Evolutionary conservation across 2,797 vertebrate genomes (phyloP), one percentile per base, ranked within the genome.

Genomic region (Intellagama lesueurii): DNA sequence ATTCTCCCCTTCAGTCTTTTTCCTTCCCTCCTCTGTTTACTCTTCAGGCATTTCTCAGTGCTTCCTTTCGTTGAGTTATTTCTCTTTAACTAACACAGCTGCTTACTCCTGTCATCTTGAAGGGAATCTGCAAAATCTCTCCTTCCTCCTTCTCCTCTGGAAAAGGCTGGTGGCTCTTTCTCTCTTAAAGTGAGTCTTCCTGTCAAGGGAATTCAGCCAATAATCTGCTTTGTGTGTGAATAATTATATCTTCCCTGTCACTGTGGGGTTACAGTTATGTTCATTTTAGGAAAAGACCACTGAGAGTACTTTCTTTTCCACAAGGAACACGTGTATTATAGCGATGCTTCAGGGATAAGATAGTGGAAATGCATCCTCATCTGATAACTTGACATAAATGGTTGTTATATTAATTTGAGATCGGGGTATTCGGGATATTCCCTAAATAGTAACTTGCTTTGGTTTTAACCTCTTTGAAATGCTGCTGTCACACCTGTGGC

Each of bases 171-270:
- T 14, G 32, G 52, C 28, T 52, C 77, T 79, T 49, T 56, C 49
- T 52, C 52, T 40, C 3, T 68, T 7, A 81, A 87, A 73, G 68
- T 26, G 9, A 56, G 32, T 66, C 28, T 82, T 75, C 88, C 89
- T 95, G 82, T 95, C 92, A 91, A 86, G 91, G 89, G 92, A 95
- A 92, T 93, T 90, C 91, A 91, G 94, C 85, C 94, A 92, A 89
- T 87, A 73, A 84, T 60, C 44, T 94, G 90, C 88, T 91, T 1
- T 91, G 94, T 17, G 94, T 17, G 60, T 94, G 95, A 94, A 88
- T 96, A 96, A 93, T 96, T 96, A 95, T 92, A 93, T 94, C 68
- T 95, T 93, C n/a, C 87, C 85, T 96, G 92, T 96, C 93, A 96
- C 92, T 83, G 90, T 94, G 96, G 96, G 92, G 91, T 96, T 96